Evolutionary conservation across 2,113 vertebrate genomes (phyloP), one percentile per base, ranked within the genome.

Genomic region (Menura novaehollandiae): DNA sequence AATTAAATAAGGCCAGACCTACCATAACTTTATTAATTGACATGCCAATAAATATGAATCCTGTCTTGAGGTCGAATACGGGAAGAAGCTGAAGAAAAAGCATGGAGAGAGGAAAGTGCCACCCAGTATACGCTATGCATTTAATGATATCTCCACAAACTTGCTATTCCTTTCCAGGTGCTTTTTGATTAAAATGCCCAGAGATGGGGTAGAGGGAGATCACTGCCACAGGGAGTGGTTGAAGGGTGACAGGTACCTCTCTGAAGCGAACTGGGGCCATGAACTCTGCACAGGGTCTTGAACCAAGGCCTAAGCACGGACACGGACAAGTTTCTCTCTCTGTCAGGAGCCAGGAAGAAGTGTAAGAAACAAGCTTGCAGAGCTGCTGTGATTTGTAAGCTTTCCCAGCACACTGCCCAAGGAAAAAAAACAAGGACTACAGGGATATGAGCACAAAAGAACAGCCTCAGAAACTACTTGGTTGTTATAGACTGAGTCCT

Each of bases 51-150:
- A 88, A 59, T 35, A 75, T 0, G 1, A 77, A 67, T 39, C 23
- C 24, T 41, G 28, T 44, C 75, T 63, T 33, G 21, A 83, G n/a
- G 32, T 77, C 47, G 80, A 39, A 41, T n/a, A 63, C 0, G 6
- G 55, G 22, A 89, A 83, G 44, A 90, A 90, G 52, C 15, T 91
- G 63, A 91, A 91, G 59, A 85, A 72, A 63, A 46, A 82, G 10
- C 4, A 27, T 1, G 27, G 46, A 84, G 15, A 71, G 18, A 67
- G 4, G 14, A 77, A 89, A 88, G 53, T 15, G 91, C 32, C 26
- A 30, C 49, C 14, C 2, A 67, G 27, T 41, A 53, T 76, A 47
- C 30, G 28, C 35, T 49, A 24, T 24, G 30, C 17, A 24, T 71
- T 82, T 77, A 73, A 46, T 41, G 24, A n/a, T 63, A 49, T 49